A percentile compares a stretch with the other conserved stretches of the same genome.
Evolutionary conservation across 2,888 invertebrate genomes (phyloP).

Genomic region (Sesia apiformis): DNA sequence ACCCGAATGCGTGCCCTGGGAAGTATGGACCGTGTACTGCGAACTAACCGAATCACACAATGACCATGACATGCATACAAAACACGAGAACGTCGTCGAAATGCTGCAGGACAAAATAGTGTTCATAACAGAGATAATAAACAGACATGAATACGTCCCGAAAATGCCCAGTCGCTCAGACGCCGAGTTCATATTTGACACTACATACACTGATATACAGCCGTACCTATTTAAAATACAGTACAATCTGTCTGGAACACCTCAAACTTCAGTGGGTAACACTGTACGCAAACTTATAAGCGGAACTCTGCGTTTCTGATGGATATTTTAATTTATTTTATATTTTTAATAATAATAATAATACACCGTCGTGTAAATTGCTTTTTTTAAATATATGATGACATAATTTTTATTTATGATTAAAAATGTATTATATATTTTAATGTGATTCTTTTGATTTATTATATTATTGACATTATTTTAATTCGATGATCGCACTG

Average conservation of each 20-base stretch:
- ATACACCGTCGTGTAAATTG: too few species aligned
- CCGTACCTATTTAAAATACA: constrained; percentile 97
- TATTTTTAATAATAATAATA: too few species aligned
- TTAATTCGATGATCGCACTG: constrained; percentile 1
- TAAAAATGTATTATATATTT: too few species aligned
- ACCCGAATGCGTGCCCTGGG: constrained; percentile 97
- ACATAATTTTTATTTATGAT: too few species aligned
- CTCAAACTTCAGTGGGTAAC: constrained; percentile 87
- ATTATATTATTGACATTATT: neutral
- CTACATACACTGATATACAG: constrained; percentile 93
- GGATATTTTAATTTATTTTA: constrained; percentile 6
- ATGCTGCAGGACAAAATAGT: constrained; percentile 93
- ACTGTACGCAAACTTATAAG: constrained; percentile 92
- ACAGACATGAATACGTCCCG: constrained; percentile 95
- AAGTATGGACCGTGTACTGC: constrained; percentile 96
- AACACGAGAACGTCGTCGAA: constrained; percentile 91
- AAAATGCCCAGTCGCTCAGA: constrained; percentile 96
- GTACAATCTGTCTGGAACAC: constrained; percentile 86
- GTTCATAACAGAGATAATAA: constrained; percentile 96
- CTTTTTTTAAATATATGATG: too few species aligned
- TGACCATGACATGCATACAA: constrained; percentile 90
- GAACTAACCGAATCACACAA: constrained; percentile 89
- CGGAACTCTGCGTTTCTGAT: constrained; percentile 88
- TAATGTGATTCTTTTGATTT: too few species aligned
- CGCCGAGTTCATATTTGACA: constrained; percentile 95